Evolutionary conservation across 1,140 invertebrate species (phyloP).

Genomic region (Amphibalanus amphitrite): DNA sequence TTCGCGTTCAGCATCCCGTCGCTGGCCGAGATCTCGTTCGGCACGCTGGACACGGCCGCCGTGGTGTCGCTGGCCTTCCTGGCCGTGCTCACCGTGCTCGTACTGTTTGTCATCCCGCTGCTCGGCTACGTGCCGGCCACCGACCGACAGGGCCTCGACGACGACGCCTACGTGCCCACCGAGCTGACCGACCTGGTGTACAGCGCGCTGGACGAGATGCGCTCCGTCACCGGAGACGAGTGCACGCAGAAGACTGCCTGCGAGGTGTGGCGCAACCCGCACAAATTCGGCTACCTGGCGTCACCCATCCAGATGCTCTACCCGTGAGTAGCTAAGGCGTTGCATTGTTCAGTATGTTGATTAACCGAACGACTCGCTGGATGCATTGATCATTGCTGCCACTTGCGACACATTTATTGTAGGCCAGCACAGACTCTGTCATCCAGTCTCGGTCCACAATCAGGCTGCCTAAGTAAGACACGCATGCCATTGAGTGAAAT

Average conservation of each 20-base stretch:
- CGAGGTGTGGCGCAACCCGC: background rate
- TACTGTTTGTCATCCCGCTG: slow-evolving; percentile 3
- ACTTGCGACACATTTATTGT: too few species aligned
- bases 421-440: too few species aligned
- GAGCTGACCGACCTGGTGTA: background rate
- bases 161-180: background rate
- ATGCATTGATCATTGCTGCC: too few species aligned
- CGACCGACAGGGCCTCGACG: background rate
- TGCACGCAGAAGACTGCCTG: background rate
- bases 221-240: background rate
- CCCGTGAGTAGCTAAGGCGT: slow-evolving; percentile 2
- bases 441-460: too few species aligned
- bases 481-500: too few species aligned
- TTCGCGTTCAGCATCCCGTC: slow-evolving; percentile 1
- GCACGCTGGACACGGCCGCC: background rate
- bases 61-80: background rate
- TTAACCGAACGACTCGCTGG: too few species aligned
- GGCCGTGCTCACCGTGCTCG: slow-evolving; percentile 3
- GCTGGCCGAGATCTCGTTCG: background rate
- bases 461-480: too few species aligned
- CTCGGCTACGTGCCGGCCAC: background rate
- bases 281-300: slow-evolving; percentile 5
- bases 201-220: slow-evolving; percentile 1
- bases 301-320: background rate
- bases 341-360: too few species aligned